Conservation (phyloP, 2,797 vertebrate genomes). For the Taeniopygia guttata region DNA sequence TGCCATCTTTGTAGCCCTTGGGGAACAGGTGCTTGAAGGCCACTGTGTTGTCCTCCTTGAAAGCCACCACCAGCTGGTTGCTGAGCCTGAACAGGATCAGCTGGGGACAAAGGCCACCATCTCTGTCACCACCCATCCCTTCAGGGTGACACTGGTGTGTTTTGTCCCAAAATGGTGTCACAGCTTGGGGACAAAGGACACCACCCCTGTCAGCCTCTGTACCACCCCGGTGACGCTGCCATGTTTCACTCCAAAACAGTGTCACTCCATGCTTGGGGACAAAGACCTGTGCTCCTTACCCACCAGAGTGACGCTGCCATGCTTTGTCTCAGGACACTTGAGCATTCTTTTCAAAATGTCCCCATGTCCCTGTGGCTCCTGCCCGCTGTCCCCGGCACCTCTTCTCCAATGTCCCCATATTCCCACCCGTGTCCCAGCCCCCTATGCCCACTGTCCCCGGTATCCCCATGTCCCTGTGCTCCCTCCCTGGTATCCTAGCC, state of each 20-base stretch:
- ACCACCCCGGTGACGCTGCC: not conserved
- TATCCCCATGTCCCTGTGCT: not conserved
- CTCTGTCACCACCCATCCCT: not conserved
- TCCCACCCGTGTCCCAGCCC: not conserved
- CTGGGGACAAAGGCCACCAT: too few relatives aligned
- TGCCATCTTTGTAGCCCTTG: conserved; percentile 84
- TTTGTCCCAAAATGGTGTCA: rapidly evolving
- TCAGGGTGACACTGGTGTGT: rapidly evolving
- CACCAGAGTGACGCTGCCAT: rapidly evolving
- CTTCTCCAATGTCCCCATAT: not conserved
- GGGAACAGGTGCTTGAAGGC: conserved; percentile 85
- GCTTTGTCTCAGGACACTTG: not conserved
- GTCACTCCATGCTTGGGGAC: not conserved
- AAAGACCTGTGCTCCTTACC: not conserved
- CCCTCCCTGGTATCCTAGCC: not conserved
- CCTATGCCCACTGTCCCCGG: not conserved
- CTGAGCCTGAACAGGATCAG: conserved; percentile 90
- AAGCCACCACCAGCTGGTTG: conserved; percentile 94
- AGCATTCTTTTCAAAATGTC: not conserved
- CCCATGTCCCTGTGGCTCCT: not conserved
- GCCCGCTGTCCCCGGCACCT: not conserved
- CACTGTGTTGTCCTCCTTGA: conserved; percentile 93
- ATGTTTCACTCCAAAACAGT: not conserved
- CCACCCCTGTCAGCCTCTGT: not conserved
- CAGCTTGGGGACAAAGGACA: not conserved